Conservation (phyloP, 2,113 vertebrate species). For the Laterallus jamaicensis region DNA sequence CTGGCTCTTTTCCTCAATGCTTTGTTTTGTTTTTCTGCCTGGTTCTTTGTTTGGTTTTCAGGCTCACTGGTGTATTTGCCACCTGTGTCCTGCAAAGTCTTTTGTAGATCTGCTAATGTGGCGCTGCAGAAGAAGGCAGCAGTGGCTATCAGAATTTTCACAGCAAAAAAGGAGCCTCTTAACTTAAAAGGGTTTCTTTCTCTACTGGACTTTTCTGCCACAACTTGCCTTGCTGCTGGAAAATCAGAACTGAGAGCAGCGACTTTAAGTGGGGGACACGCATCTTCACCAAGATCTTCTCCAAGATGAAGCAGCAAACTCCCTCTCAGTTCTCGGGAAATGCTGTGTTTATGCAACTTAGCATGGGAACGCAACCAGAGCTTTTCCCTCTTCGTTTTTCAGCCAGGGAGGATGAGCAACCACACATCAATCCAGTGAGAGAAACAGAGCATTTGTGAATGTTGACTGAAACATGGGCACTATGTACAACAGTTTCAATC, state of each 20-base stretch:
- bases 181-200: background rate
- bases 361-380: background rate
- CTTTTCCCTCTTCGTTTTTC: slow-evolving; percentile 23
- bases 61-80: background rate
- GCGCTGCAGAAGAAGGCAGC: background rate
- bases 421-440: background rate
- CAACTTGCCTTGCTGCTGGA: background rate
- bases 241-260: background rate
- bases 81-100: background rate
- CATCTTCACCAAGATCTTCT: background rate
- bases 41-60: background rate
- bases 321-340: background rate
- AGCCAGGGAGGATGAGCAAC: slow-evolving; percentile 43
- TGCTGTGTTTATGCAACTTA: background rate
- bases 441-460: slow-evolving; percentile 29
- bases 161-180: background rate
- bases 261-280: background rate
- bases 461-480: slow-evolving; percentile 3
- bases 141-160: background rate
- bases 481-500: slow-evolving; percentile 12
- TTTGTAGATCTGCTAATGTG: background rate
- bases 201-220: background rate
- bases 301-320: background rate
- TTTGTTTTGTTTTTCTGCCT: background rate
- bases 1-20: background rate